Conservation (phyloP, 2,888 invertebrate species). For the Polietes domitor region DNA sequence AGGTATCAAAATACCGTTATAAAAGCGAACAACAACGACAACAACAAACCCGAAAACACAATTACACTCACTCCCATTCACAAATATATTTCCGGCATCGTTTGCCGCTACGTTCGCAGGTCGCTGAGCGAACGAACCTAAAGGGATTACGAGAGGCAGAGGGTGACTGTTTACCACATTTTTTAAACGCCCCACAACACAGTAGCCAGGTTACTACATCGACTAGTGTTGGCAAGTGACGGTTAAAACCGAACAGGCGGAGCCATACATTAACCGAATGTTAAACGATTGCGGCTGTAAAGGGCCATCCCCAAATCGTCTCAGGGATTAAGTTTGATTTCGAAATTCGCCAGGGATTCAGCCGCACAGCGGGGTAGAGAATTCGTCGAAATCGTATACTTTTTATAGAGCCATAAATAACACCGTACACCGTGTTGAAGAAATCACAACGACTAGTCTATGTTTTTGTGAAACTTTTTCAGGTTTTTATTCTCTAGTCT, state of each 20-base stretch:
- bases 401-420: too few relatives aligned
- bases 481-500: too few relatives aligned
- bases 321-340: neutral
- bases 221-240: neutral
- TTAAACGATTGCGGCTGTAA: neutral
- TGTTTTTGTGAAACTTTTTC: too few relatives aligned
- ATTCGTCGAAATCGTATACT: too few relatives aligned
- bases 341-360: neutral
- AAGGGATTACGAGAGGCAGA: neutral
- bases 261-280: neutral
- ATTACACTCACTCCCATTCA: neutral
- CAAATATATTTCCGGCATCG: constrained; percentile 10
- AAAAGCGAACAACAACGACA: neutral
- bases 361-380: too few relatives aligned
- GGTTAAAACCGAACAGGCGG: neutral
- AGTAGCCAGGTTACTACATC: too few relatives aligned
- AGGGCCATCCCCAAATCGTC: neutral
- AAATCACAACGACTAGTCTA: too few relatives aligned
- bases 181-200: neutral
- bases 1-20: constrained; percentile 7
- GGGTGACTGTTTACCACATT: neutral
- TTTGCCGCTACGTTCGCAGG: neutral
- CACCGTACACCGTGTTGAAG: too few relatives aligned
- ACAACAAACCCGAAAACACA: neutral
- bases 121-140: neutral